phyloP scores from a whole-genome alignment of 2,797 vertebrate genomes.

The Poecile montanus region DNA sequence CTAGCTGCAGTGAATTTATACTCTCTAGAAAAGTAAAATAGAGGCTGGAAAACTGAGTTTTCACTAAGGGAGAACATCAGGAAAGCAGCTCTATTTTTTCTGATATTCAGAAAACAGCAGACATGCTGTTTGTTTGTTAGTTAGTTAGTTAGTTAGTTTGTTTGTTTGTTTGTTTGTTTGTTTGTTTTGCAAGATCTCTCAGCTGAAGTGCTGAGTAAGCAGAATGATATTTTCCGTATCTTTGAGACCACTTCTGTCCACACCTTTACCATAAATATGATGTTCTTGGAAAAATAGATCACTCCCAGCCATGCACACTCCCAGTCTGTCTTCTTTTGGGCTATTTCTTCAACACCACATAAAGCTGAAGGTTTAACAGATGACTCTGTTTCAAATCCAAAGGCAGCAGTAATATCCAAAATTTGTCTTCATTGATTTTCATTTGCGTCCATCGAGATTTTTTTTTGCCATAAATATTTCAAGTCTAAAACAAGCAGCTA shows the following conservation, averaged over 20 bases:
- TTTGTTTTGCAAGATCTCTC: background rate
- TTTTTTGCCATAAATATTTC: background rate
- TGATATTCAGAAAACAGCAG: background rate
- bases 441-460: background rate
- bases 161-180: background rate
- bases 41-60: background rate
- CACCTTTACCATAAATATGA: background rate
- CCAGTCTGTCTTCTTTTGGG: background rate
- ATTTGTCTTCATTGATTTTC: background rate
- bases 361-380: background rate
- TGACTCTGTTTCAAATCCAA: background rate
- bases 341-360: background rate
- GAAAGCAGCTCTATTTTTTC: background rate
- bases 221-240: background rate
- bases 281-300: background rate
- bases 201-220: background rate
- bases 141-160: too few species aligned
- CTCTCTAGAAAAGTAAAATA: background rate
- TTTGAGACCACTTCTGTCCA: background rate
- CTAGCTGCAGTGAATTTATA: background rate
- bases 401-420: background rate
- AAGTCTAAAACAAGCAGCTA: background rate
- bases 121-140: background rate
- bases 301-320: background rate
- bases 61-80: background rate